phyloP scores from a whole-genome alignment of 2,113 vertebrate genomes.

The Crotophaga sulcirostris region DNA sequence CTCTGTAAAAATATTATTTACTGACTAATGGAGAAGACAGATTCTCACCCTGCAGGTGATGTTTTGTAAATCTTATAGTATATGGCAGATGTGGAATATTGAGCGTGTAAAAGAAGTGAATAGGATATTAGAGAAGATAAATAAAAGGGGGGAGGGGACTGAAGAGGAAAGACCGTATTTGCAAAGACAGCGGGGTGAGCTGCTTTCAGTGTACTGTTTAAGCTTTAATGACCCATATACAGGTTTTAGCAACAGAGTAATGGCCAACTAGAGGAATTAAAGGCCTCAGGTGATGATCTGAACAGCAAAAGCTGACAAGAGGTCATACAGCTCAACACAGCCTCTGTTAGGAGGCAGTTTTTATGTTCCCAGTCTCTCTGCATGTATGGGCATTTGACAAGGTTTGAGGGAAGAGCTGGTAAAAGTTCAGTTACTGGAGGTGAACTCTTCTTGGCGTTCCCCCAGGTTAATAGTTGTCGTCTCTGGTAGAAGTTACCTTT shows the following conservation, averaged over 20 bases:
- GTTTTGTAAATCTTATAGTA: not conserved
- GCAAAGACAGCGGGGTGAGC: not conserved
- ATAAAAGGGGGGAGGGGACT: not conserved
- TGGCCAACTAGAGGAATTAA: not conserved
- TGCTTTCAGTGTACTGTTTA: not conserved
- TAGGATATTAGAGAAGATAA: not conserved
- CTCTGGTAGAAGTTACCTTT: not conserved
- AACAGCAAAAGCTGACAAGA: not conserved
- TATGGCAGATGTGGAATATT: not conserved
- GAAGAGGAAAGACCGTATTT: not conserved
- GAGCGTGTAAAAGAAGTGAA: not conserved
- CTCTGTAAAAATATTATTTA: not conserved
- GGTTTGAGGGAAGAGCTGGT: not conserved
- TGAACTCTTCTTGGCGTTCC: not conserved
- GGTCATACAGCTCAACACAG: not conserved
- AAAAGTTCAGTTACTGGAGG: not conserved
- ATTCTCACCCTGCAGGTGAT: not conserved
- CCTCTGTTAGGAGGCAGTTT: not conserved
- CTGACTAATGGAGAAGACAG: not conserved
- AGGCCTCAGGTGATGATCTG: not conserved
- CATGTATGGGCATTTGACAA: not conserved
- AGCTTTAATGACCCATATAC: conserved; percentile 15
- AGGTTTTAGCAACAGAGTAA: conserved; percentile 5
- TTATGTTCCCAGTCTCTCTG: not conserved
- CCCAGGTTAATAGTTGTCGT: not conserved